phyloP scores from a whole-genome alignment of 2,888 invertebrate genomes.

The Megaustenia siamemsis region DNA sequence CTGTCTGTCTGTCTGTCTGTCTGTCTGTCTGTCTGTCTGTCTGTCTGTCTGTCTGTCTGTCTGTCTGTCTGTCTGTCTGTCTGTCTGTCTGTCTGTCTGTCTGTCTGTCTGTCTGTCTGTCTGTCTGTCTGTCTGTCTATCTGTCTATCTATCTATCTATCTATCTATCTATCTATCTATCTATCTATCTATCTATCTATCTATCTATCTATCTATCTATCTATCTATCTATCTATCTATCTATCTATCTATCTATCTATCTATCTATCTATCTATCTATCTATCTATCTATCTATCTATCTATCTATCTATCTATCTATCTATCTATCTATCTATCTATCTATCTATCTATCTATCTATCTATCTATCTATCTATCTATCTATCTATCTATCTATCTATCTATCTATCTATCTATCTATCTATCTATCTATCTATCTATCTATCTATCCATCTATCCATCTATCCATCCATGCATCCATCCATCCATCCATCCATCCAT shows the following conservation, averaged over 20 bases:
- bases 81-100: no score
- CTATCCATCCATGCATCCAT: not conserved
- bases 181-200: not conserved
- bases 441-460: not conserved
- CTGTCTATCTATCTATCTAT: no score
- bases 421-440: not conserved
- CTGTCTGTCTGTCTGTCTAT: no score
- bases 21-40: not conserved
- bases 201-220: not conserved
- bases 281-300: not conserved
- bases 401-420: not conserved
- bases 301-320: not conserved
- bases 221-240: no score
- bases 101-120: no score
- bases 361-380: not conserved
- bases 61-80: not conserved
- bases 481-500: no score
- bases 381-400: not conserved
- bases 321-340: not conserved
- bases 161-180: not conserved
- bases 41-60: no score
- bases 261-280: not conserved
- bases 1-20: slow-evolving; percentile 21
- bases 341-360: not conserved
- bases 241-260: not conserved